Evolutionary conservation across 1,140 invertebrate genomes (phyloP), one percentile per base, ranked within the genome.

Genomic region (Ceratosolen fusciceps): DNA sequence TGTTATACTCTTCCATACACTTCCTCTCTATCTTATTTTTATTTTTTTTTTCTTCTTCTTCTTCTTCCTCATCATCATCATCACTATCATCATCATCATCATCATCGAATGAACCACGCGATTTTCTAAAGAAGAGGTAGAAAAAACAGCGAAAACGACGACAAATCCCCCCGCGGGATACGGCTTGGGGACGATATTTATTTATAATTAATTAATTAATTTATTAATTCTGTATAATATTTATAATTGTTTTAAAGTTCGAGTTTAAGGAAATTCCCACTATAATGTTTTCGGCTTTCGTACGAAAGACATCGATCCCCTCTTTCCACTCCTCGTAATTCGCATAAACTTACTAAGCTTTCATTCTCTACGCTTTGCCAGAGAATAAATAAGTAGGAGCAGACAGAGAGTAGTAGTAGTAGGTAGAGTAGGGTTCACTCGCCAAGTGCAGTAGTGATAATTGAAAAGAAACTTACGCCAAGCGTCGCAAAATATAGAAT

Each of bases 101-200:
- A 65, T 71, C 52, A 62, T 83, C 78, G 84, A 83, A 83, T 84
- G 84, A 78, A 85, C 82, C 81, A 84, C 84, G 83, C 86, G 85
- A 86, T 87, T 84, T 83, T 68, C 85, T 88, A 86, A 83, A 88
- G 86, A 88, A 86, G 87, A 88, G 87, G 87, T 88, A 88, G 87
- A 88, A 88, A 88, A 88, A 88, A 88, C 87, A 88, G 87, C 87
- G 86, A 88, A 87, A 87, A 88, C 85, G 86, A 88, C 87, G 87
- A 88, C 84, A 86, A 87, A 87, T 85, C 81, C 62, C 77, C 83
- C 83, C 84, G n/a, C n/a, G 82, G 77, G 77, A 77, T 81, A 83
- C 81, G 81, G 82, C 82, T 77, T 81, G 83, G n/a, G 83, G 83
- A 84, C 80, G 82, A 83, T 84, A 83, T 81, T 79, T 82, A 83